A percentile compares a stretch with the other conserved stretches of the same genome.
phyloP scores from a whole-genome alignment of 2,888 invertebrate species.

The Myopa tessellatipennis region DNA sequence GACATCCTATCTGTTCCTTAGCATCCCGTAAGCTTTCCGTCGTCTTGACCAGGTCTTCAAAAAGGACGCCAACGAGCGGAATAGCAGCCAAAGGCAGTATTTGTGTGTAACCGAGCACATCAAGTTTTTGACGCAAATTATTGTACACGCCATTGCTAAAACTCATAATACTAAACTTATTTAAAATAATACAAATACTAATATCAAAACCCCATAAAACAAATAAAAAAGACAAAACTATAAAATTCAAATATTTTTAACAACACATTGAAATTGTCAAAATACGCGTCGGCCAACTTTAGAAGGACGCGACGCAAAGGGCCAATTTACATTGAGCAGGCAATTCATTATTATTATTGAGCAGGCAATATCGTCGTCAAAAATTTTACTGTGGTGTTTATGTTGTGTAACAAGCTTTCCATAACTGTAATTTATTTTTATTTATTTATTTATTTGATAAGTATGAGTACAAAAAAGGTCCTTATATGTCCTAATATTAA shows the following conservation, averaged over 20 bases:
- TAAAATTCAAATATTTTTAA: constrained; percentile 3
- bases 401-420: no score
- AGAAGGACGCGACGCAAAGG: no score
- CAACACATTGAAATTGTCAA: constrained; percentile 16
- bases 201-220: neutral
- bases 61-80: constrained; percentile 81
- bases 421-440: no score
- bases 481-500: no score
- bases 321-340: no score
- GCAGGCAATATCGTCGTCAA: no score
- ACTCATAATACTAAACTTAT: constrained; percentile 48
- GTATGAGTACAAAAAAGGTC: no score
- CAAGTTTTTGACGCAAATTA: constrained; percentile 75
- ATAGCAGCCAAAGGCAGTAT: constrained; percentile 80
- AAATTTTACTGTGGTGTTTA: no score
- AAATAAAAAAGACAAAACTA: neutral
- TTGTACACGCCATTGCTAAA: constrained; percentile 60
- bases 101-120: constrained; percentile 85
- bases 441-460: no score
- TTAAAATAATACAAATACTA: neutral
- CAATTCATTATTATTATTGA: no score
- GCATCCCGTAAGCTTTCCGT: constrained; percentile 88
- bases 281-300: neutral
- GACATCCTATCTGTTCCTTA: constrained; percentile 79
- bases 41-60: constrained; percentile 86